These are phyloP conservation scores for Albula glossodonta DNA, from an alignment of 2,113 vertebrate species.

Conservation along the genomic window DNA sequence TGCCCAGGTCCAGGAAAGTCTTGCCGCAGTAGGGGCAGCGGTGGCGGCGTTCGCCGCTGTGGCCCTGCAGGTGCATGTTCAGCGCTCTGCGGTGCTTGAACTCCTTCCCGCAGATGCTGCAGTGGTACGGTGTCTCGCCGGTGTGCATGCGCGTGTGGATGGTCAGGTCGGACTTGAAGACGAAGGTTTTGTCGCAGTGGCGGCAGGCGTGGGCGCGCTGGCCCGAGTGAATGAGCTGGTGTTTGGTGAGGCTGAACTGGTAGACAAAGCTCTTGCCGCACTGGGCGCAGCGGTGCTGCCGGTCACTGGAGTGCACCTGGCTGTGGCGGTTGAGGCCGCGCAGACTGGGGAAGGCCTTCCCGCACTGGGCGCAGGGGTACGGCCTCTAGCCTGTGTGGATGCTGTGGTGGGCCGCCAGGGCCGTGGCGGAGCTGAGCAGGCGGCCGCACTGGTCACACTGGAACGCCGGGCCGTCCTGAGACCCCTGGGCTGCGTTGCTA, in stretches of 20 bases:
- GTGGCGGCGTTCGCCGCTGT: conserved; percentile 47
- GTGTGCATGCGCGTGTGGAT: conserved; percentile 46
- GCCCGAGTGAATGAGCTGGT: conserved; percentile 13
- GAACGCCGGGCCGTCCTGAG: background rate
- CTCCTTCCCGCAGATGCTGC: conserved; percentile 53
- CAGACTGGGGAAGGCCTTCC: conserved; percentile 6
- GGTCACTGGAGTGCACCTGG: background rate
- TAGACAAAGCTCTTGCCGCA: conserved; percentile 22
- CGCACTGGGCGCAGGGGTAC: conserved; percentile 13
- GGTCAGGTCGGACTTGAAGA: conserved; percentile 53
- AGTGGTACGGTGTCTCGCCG: conserved; percentile 56
- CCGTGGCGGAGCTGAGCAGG: background rate
- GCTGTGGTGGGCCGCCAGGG: conserved; percentile 21
- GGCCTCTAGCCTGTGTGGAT: conserved; percentile 8
- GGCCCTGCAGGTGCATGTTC: conserved; percentile 59
- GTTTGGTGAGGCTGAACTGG: conserved; percentile 14
- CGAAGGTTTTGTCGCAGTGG: conserved; percentile 22
- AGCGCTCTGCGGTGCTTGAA: conserved; percentile 65
- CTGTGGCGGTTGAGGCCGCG: conserved; percentile 8
- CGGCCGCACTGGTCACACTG: conserved; percentile 15
- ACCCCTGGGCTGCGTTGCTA: background rate
- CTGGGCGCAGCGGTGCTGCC: conserved; percentile 8
- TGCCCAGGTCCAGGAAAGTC: conserved; percentile 50
- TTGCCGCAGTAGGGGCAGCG: conserved; percentile 53
- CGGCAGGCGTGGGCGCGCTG: conserved; percentile 15